Evolutionary conservation across 2,888 invertebrate species (phyloP), one percentile per base, ranked within the genome.

Genomic region (Autographa pulchrina): DNA sequence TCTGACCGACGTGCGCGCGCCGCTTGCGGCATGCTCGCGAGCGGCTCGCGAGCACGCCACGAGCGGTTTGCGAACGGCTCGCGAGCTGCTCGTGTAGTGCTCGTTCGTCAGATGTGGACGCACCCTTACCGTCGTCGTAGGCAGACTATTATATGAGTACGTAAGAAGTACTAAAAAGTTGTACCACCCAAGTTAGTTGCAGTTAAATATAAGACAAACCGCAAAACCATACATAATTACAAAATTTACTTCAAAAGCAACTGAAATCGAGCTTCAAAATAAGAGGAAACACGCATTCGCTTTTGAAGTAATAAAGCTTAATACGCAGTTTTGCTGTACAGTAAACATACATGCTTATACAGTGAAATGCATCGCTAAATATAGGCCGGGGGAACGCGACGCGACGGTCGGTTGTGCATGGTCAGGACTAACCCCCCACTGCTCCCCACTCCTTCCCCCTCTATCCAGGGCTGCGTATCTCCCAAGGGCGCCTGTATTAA

Each of bases 301-400:
- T 75, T 81, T 81, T 72, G 70, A 81, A 77, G 74, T 71, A 70
- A 60, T 63, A 71, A 74, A 80, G 68, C 74, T 75, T 75, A 81
- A 81, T 72, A 81, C 77, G 80, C 76, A 77, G 69, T 77, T 73
- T 75, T 64, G 72, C 67, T 75, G 82, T 82, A 84, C 77, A 82
- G 82, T 85, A 85, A 84, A 85, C 86, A 82, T 73, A 80, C 77
- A 43, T 73, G 52, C 72, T 69, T 81, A 76, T 83, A 83, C 80
- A 78, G 86, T 83, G 89, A 91, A 93, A 91, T 93, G 92, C 92
- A 92, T 87, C 82, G 90, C 94, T 95, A 94, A 94, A 94, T 94
- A 94, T 95, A 94, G 93, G 91, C 89, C 90, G 91, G 73, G 80
- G 67, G 79, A 79, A 83, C 85, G 86, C 83, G 88, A 83, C 85